Base-by-base conservation (phyloP, 1,140 invertebrate genomes). In the Oscheius sp. region DNA sequence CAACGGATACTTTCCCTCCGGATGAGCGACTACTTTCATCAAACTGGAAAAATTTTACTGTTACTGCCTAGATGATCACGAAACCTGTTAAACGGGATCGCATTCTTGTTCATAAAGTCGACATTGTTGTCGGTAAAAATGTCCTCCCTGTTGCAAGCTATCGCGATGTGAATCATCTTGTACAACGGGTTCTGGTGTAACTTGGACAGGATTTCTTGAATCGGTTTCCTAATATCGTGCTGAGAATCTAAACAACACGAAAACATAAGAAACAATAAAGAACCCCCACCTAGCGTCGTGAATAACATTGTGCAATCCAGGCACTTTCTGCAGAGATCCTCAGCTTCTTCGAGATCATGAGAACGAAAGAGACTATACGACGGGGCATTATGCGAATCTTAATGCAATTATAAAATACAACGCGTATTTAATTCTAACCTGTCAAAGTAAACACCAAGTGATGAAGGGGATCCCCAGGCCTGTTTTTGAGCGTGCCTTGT, bases 1-100 rank as follows among this genome's bases (percentile, higher is more conserved):
- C 10, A 83, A 46, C 0, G 81, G 82, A 63, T 79, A 83, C 42
- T 79, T 66, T 13, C 82, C 80, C 38, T 82, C 80, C 1, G 80
- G 82, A 26, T 69, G 77, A 23, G 28, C 35, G 28, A 23, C 63
- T 36, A 67, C 1, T 28, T 67, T 66, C 63, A 66, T 66, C 1
- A 66, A 62, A 1, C 1, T 31, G 18, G 13, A 36, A 59, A 36
- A 26, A 2, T 32, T 32, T 36, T 34, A 42, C 42, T 68, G 38
- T 26, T 18, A 63, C 10, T 18, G 10, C 35, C 35, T 34, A 34
- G 35, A 63, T 32, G 61, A 34, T 7, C n/a, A 13, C 7, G 10
- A 32, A 13, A 63, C 61, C 4, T 18, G 36, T 13, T 29, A 32
- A 63, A 63, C 10, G 61, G 61, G 1, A 34, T n/a, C 28, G 36